phyloP scores from a whole-genome alignment of 1,140 invertebrate species.

The Epicauta chinensis region DNA sequence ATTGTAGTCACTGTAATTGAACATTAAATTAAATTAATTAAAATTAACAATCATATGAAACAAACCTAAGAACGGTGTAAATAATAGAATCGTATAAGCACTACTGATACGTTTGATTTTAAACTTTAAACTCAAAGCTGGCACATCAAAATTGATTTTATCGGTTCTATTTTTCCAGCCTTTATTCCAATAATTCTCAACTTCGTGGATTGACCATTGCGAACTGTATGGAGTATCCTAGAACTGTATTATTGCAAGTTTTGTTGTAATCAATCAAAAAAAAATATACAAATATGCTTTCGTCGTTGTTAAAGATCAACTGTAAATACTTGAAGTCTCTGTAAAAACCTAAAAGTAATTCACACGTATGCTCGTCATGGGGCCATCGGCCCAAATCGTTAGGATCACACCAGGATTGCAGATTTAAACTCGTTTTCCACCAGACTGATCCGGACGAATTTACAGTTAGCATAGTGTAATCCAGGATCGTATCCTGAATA shows the following conservation, averaged over 20 bases:
- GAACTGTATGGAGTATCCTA: conserved; percentile 16
- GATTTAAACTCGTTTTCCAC: conserved; percentile 26
- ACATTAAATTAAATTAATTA: not conserved
- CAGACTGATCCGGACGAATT: conserved; percentile 25
- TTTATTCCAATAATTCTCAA: conserved; percentile 12
- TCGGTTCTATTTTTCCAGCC: conserved; percentile 2
- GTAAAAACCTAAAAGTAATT: conserved; percentile 29
- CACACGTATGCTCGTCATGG: conserved; percentile 30
- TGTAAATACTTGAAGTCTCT: conserved; percentile 15
- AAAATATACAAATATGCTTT: conserved; percentile 18
- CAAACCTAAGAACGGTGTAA: conserved; percentile 33
- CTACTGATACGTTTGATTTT: conserved; percentile 27
- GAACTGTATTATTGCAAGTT: too few relatives aligned
- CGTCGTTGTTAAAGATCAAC: conserved; percentile 17
- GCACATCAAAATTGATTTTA: conserved; percentile 10
- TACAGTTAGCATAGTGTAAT: conserved; percentile 23
- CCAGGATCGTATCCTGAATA: conserved; percentile 15
- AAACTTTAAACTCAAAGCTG: conserved; percentile 24
- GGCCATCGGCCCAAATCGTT: conserved; percentile 33
- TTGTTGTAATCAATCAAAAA: too few relatives aligned
- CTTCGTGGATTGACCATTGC: conserved; percentile 28
- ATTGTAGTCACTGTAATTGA: conserved; percentile 32
- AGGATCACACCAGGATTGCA: conserved; percentile 29
- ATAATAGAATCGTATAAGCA: conserved; percentile 28
- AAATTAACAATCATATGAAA: not conserved